Evolutionary conservation across 1,140 invertebrate genomes (phyloP).

Genomic region (Drosophila biarmipes): DNA sequence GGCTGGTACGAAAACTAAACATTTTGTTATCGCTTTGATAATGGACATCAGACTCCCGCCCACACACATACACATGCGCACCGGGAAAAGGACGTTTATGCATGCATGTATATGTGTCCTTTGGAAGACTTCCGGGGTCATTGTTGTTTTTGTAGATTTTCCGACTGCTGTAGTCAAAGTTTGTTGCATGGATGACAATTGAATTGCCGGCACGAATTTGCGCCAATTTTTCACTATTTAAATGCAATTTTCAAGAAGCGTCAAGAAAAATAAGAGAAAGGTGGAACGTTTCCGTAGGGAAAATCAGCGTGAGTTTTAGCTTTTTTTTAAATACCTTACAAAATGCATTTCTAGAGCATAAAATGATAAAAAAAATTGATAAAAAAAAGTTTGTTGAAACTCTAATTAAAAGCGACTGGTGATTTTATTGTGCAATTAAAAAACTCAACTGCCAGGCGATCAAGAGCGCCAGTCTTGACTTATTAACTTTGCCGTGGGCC

Average conservation of each 20-base stretch:
- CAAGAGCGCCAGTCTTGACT: slow-evolving; percentile 62
- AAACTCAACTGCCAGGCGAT: slow-evolving; percentile 23
- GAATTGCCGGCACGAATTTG: slow-evolving; percentile 47
- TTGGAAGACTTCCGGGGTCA: neutral
- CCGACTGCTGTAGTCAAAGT: slow-evolving; percentile 38
- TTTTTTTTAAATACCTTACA: neutral
- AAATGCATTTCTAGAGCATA: neutral
- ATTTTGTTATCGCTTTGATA: slow-evolving; percentile 79
- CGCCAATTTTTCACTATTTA: slow-evolving; percentile 26
- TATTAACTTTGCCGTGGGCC: slow-evolving; percentile 61
- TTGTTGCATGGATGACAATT: slow-evolving; percentile 47
- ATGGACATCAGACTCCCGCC: slow-evolving; percentile 59
- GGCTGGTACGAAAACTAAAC: slow-evolving; percentile 75
- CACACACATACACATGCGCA: slow-evolving; percentile 1
- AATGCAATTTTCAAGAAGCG: slow-evolving; percentile 23
- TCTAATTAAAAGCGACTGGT: neutral
- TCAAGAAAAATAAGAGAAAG: too few species aligned
- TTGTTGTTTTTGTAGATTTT: neutral
- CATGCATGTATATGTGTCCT: slow-evolving; percentile 7
- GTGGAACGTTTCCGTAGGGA: too few species aligned
- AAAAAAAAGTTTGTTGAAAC: neutral
- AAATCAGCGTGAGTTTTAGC: too few species aligned
- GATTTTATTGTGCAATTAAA: slow-evolving; percentile 22
- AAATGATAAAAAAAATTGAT: too few species aligned
- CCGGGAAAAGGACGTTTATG: slow-evolving; percentile 1